phyloP scores from a whole-genome alignment of 2,113 vertebrate genomes.

The Pitta sordida region DNA sequence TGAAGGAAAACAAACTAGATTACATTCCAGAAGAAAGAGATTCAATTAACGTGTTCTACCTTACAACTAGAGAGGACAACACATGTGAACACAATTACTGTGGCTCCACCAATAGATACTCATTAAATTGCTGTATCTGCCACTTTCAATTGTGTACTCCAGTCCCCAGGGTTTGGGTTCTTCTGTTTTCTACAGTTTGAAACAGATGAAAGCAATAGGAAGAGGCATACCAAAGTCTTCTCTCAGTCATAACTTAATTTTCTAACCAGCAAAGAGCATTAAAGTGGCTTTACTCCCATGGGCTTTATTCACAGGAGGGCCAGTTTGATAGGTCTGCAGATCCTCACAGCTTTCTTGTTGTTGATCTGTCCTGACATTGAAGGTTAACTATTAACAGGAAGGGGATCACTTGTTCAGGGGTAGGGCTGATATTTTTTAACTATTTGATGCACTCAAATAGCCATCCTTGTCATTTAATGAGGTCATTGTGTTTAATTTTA shows the following conservation, averaged over 20 bases:
- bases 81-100: conserved; percentile 13
- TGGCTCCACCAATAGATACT: background rate
- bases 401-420: background rate
- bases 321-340: background rate
- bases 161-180: background rate
- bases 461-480: background rate
- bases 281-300: background rate
- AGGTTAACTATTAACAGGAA: background rate
- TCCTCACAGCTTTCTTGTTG: background rate
- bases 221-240: background rate
- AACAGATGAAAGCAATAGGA: background rate
- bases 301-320: background rate
- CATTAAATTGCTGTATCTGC: conserved; percentile 4
- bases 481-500: background rate
- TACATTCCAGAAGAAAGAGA: background rate
- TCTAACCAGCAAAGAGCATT: background rate
- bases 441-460: background rate
- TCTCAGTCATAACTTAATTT: background rate
- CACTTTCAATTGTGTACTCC: background rate
- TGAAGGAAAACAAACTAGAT: conserved; percentile 21
- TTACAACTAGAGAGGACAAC: background rate
- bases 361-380: background rate
- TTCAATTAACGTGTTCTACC: background rate
- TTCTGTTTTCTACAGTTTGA: background rate
- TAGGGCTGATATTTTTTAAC: background rate